Base-by-base conservation (phyloP, 1,140 invertebrate genomes). In the Drosophila bocqueti region DNA sequence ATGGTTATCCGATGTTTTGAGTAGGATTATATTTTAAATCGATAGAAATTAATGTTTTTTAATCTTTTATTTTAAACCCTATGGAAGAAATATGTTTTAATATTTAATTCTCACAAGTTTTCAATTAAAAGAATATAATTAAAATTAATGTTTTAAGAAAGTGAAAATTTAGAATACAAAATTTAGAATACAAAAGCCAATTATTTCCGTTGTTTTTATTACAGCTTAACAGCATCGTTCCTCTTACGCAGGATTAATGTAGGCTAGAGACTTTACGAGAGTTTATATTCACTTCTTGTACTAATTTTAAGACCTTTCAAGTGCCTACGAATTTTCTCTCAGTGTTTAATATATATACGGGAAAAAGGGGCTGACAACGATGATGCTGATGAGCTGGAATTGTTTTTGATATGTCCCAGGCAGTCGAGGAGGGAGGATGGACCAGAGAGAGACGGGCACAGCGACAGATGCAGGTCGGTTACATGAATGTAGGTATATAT, bases 311-410 rank as follows among this genome's bases (percentile, higher is more conserved):
- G 8, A 38, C 4, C 9, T 24, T 24, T 24, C 4, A 9, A 24
- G 24, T 24, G 24, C 3, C 5, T 16, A 0, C 3, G 0, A 9
- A 24, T 57, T 24, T 57, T 57, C 15, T 11, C 21, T n/a, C 36
- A 57, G 54, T 57, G 54, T n/a, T 57, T n/a, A 40, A 57, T 40
- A 57, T 24, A 57, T 43, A 65, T 81, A 79, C 55, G 76, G 71
- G 52, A 15, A 42, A 75, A 64, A 63, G 69, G 68, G 59, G 65
- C 68, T 76, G 81, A 83, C 80, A 81, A 76, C 80, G 81, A 81
- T 89, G 84, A 90, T 87, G 83, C 83, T 87, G 83, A 87, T 87
- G 83, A 87, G 83, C 84, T 78, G 55, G 83, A 87, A 87, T 87
- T 87, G 84, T 89, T 87, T 87, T 87, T 87, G 83, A 87, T 89